Conservation (phyloP, 2,888 invertebrate species). For the Nomada flava region DNA sequence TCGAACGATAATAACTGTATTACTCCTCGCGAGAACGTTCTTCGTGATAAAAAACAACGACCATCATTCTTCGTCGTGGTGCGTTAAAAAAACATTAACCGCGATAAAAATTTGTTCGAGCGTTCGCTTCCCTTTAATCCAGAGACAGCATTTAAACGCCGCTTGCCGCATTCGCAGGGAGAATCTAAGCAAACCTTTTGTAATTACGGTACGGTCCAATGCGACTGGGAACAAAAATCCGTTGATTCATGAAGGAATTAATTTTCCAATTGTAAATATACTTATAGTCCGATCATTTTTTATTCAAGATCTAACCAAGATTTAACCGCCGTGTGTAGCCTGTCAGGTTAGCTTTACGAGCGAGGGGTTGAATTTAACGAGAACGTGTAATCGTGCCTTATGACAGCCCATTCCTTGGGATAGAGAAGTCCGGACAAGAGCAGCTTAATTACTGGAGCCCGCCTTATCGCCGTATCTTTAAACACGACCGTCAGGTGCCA, state of each 20-base stretch:
- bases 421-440: slow-evolving; percentile 27
- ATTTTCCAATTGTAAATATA: not conserved
- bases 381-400: slow-evolving; percentile 40
- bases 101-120: slow-evolving; percentile 41
- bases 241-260: not conserved
- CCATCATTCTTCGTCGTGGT: not conserved
- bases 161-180: not conserved
- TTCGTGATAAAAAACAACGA: not conserved
- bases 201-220: slow-evolving; percentile 39
- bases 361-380: slow-evolving; percentile 29
- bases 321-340: not conserved
- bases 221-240: not conserved
- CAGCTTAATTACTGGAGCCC: slow-evolving; percentile 35
- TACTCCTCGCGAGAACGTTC: not conserved
- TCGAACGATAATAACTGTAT: slow-evolving; percentile 7
- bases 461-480: slow-evolving; percentile 40
- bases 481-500: slow-evolving; percentile 35
- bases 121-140: slow-evolving; percentile 10
- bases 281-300: not conserved
- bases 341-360: not conserved
- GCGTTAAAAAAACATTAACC: slow-evolving; percentile 22
- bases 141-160: slow-evolving; percentile 19
- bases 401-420: slow-evolving; percentile 29
- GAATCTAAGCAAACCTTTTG: slow-evolving; percentile 40
- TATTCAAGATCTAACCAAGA: not conserved